Evolutionary conservation across 2,797 vertebrate genomes (phyloP).

Genomic region (Vireo griseus): DNA sequence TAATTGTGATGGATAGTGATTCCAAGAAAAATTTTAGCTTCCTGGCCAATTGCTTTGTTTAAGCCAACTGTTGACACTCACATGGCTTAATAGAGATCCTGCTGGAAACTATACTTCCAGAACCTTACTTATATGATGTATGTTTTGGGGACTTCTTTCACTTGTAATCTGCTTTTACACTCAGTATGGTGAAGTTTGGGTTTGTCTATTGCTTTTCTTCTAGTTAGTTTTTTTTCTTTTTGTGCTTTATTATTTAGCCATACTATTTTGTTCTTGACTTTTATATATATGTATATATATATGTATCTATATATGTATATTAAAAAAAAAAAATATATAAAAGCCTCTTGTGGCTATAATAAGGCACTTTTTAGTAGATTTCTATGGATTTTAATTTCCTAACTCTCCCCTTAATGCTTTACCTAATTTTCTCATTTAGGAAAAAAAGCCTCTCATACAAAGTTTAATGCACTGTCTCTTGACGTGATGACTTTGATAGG

Average conservation of each 20-base stretch:
- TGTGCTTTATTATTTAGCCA: constrained; percentile 9
- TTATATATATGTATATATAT: not conserved
- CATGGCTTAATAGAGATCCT: not conserved
- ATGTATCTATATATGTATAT: not conserved
- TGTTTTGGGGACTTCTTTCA: constrained; percentile 34
- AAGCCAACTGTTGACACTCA: constrained; percentile 15
- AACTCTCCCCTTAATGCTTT: not conserved
- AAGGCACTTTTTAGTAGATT: constrained; percentile 12
- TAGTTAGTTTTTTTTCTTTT: constrained; percentile 1
- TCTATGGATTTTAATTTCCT: constrained; percentile 53
- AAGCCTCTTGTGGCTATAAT: not conserved
- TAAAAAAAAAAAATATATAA: not conserved
- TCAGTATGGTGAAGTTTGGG: constrained; percentile 36
- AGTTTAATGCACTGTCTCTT: not conserved
- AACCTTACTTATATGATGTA: constrained; percentile 43
- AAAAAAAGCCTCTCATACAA: not conserved
- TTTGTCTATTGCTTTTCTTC: constrained; percentile 38
- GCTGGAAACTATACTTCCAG: constrained; percentile 12
- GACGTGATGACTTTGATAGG: not conserved
- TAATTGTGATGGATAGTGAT: constrained; percentile 37
- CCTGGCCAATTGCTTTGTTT: constrained; percentile 21
- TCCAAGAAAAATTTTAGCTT: constrained; percentile 53
- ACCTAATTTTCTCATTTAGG: not conserved
- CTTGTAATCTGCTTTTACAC: not conserved
- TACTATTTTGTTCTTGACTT: not conserved